A percentile compares a stretch with the other conserved stretches of the same genome.
Conservation (phyloP, 1,140 invertebrate genomes). For the Colletes gigas region DNA sequence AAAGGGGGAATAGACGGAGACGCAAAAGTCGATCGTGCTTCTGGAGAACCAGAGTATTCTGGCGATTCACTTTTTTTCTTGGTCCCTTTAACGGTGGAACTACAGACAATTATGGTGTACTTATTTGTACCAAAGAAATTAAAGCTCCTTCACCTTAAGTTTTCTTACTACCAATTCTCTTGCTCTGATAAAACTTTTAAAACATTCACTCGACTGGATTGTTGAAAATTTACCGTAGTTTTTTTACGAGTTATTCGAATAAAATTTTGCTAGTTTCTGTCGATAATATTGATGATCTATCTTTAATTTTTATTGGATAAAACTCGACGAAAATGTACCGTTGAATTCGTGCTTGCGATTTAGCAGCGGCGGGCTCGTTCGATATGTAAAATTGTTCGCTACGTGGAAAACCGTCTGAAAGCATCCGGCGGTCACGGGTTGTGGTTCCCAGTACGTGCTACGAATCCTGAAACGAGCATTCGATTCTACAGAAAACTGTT, state of each 20-base stretch:
- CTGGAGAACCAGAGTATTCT: not conserved
- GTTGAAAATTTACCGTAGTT: too few relatives aligned
- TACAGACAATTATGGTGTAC: too few relatives aligned
- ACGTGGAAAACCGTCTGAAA: conserved; percentile 45
- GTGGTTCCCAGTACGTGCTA: conserved; percentile 33
- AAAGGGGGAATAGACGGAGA: conserved; percentile 1
- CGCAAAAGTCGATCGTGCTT: conserved; percentile 10
- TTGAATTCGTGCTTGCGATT: not conserved
- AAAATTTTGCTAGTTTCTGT: too few relatives aligned
- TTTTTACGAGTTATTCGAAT: too few relatives aligned
- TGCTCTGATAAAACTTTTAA: too few relatives aligned
- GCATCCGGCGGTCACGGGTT: conserved; percentile 29
- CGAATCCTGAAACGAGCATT: conserved; percentile 8
- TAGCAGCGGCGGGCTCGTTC: not conserved
- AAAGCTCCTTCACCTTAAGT: too few relatives aligned
- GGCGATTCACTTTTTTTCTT: too few relatives aligned
- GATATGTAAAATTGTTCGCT: conserved; percentile 29
- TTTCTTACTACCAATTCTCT: too few relatives aligned
- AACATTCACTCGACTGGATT: too few relatives aligned
- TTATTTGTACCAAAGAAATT: too few relatives aligned
- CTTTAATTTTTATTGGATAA: not conserved
- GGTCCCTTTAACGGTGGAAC: too few relatives aligned
- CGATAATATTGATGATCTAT: too few relatives aligned
- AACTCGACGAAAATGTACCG: conserved; percentile 10
- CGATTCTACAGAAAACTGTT: not conserved